Conservation (phyloP, 2,888 invertebrate species). For the Metopia argyrocephala region DNA sequence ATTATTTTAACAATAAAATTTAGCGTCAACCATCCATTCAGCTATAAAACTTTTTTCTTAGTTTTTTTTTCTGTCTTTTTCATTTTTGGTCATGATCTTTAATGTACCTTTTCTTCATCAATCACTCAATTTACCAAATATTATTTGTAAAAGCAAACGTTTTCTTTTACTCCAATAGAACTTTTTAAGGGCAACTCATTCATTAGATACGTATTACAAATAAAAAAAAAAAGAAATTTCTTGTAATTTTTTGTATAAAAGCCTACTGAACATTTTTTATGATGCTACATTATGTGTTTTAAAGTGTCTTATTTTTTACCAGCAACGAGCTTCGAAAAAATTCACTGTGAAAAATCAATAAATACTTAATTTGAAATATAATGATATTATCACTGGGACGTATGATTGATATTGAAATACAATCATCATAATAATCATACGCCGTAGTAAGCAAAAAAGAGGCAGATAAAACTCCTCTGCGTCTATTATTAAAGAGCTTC, state of each 20-base stretch:
- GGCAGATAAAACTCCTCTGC: too few relatives aligned
- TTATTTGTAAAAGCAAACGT: slow-evolving; percentile 8
- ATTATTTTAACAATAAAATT: too few relatives aligned
- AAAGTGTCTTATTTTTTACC: not conserved
- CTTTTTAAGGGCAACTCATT: too few relatives aligned
- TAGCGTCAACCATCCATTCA: too few relatives aligned
- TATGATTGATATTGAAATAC: slow-evolving; percentile 33
- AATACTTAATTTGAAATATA: not conserved
- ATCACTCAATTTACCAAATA: slow-evolving; percentile 55
- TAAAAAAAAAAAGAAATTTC: too few relatives aligned
- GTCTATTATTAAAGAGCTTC: too few relatives aligned
- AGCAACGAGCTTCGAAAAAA: not conserved
- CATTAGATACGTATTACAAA: too few relatives aligned
- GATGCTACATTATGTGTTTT: too few relatives aligned
- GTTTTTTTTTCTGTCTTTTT: not conserved
- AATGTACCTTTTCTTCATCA: slow-evolving; percentile 27
- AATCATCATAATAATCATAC: slow-evolving; percentile 8
- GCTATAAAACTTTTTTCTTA: too few relatives aligned
- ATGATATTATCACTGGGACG: not conserved
- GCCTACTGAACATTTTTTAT: too few relatives aligned
- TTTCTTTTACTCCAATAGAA: not conserved
- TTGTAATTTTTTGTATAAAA: too few relatives aligned
- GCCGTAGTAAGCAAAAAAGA: not conserved
- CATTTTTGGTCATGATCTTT: not conserved
- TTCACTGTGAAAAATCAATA: slow-evolving; percentile 12